Evolutionary conservation across 1,140 invertebrate genomes (phyloP), one percentile per base, ranked within the genome.

Genomic region (Eurosta solidaginis): DNA sequence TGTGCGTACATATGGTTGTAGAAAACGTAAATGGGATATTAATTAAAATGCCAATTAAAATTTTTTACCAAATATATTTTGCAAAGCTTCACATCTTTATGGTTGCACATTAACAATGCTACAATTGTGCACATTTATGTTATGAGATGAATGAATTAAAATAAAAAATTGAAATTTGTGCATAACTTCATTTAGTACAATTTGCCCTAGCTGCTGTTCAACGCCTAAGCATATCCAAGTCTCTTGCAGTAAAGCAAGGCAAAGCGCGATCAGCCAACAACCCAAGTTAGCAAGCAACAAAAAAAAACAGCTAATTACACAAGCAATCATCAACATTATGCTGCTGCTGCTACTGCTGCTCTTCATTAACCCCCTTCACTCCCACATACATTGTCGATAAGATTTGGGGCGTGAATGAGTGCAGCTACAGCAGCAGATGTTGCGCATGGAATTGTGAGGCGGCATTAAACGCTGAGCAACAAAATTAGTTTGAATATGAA

Each of bases 11-110:
- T 40, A 68, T 68, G 59, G 17, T 36, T 36, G 40, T 63, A 20
- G 3, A 29, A 33, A 63, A 33, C 36, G 54, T 6, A 63, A 63
- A 63, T 63, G 25, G n/a, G 29, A 40, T 40, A 68, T 40, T 68
- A 68, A 68, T 68, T 36, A 68, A 68, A 68, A 68, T 68, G 59
- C 59, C 59, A 68, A 68, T 68, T 68, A 68, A 68, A 40, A 40
- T 33, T 40, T 36, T 68, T 40, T 27, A 54, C 4, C 36, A 22
- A 68, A 40, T 63, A 63, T 22, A 40, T 68, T 40, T 29, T 68
- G 7, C 14, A 68, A 22, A 40, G 59, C 59, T 3, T 20, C 10
- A n/a, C 29, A 42, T 68, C 40, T 68, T n/a, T 68, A 68, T 68
- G 59, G 33, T 36, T 68, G 59, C 59, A 22, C 59, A 42, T 40